Conservation (phyloP, 2,888 invertebrate species). For the Drosophila setosimentum region DNA sequence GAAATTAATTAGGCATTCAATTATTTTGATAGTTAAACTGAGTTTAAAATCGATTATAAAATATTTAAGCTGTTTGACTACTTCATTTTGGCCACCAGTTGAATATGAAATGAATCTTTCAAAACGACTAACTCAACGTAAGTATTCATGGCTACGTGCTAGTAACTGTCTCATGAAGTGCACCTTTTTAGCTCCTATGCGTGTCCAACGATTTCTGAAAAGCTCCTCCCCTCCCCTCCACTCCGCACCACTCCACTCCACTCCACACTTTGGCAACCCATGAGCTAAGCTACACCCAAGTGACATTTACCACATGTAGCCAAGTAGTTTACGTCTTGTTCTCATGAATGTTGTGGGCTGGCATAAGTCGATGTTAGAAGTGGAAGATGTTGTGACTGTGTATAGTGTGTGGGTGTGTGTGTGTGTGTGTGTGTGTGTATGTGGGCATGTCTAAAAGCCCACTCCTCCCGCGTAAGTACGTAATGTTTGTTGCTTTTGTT, state of each 20-base stretch:
- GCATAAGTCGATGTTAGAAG: conserved; percentile 33
- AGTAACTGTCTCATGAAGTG: conserved; percentile 19
- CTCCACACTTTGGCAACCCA: background rate
- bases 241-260: background rate
- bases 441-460: conserved; percentile 25
- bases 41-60: background rate
- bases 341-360: conserved; percentile 38
- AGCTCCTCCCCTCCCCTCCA: background rate
- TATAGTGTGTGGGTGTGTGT: conserved; percentile 7
- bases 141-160: conserved; percentile 20
- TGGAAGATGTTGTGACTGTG: conserved; percentile 23
- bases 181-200: conserved; percentile 28
- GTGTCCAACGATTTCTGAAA: conserved; percentile 26
- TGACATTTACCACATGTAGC: conserved; percentile 62
- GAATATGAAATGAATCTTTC: conserved; percentile 18
- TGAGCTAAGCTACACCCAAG: conserved; percentile 17
- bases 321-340: conserved; percentile 36
- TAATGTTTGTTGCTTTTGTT: background rate
- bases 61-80: background rate
- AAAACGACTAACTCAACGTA: background rate
- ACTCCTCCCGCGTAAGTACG: conserved; percentile 14
- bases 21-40: background rate
- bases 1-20: background rate
- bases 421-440: conserved; percentile 2
- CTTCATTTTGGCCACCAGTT: background rate